Percentiles rank a stretch among this genome's conserved stretches.
Conservation (phyloP, 1,140 invertebrate species). For the Colletes gigas region DNA sequence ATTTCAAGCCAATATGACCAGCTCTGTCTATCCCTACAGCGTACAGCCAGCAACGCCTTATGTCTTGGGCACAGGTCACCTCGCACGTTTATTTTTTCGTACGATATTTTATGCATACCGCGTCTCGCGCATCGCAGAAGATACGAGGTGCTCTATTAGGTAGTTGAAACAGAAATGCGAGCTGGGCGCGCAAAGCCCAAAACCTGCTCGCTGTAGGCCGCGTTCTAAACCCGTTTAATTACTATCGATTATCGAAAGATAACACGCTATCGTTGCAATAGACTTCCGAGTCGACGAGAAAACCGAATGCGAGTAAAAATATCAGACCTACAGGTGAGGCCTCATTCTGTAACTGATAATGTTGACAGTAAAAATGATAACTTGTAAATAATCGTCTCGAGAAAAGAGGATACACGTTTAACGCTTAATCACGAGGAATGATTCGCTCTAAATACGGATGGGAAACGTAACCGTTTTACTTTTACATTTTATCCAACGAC, state of each 20-base stretch:
- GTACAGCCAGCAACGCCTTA: constrained; percentile 77
- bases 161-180: constrained; percentile 67
- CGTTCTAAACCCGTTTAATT: constrained; percentile 78
- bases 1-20: constrained; percentile 75
- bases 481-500: constrained; percentile 1
- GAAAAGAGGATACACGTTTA: constrained; percentile 14
- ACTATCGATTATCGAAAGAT: constrained; percentile 48
- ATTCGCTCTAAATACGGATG: constrained; percentile 32
- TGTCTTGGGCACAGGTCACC: constrained; percentile 75
- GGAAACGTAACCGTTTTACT: constrained; percentile 16
- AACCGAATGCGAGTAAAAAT: constrained; percentile 74
- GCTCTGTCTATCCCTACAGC: constrained; percentile 81
- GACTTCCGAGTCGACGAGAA: constrained; percentile 70
- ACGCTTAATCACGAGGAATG: constrained; percentile 13
- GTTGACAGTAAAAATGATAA: constrained; percentile 66
- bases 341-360: constrained; percentile 75
- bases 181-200: constrained; percentile 81
- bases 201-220: constrained; percentile 75
- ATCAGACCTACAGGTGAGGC: constrained; percentile 78
- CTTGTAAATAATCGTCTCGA: constrained; percentile 33
- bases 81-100: constrained; percentile 77
- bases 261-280: constrained; percentile 57
- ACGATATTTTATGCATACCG: constrained; percentile 75
- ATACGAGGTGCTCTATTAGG: constrained; percentile 63
- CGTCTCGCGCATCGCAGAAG: constrained; percentile 76